Evolutionary conservation across 1,140 invertebrate species (phyloP).

Genomic region (Anagrus nilaparvatae): DNA sequence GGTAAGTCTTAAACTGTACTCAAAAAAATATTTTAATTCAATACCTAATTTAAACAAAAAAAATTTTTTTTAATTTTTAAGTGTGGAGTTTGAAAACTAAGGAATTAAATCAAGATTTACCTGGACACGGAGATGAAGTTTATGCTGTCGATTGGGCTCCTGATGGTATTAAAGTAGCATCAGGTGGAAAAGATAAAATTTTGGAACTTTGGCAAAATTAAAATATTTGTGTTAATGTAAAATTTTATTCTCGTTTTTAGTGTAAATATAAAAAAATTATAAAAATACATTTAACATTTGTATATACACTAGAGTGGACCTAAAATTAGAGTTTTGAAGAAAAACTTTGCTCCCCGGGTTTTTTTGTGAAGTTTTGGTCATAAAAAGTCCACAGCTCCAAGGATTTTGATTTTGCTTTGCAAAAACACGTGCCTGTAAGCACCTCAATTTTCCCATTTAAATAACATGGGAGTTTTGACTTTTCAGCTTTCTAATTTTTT

Average conservation of each 20-base stretch:
- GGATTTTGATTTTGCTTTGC: no score
- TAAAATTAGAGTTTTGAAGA: no score
- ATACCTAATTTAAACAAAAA: neutral
- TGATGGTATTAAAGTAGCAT: conserved; percentile 87
- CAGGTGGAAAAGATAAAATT: conserved; percentile 98
- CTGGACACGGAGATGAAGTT: conserved; percentile 98
- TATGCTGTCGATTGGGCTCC: conserved; percentile 99
- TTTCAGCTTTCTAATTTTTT: no score
- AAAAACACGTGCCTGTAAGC: no score
- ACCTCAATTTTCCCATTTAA: no score
- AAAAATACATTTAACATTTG: no score
- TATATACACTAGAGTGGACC: no score
- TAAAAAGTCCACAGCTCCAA: no score
- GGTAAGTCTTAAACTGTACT: conserved; percentile 37
- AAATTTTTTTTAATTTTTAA: conserved; percentile 27
- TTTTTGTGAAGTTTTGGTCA: no score
- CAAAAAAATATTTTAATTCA: conserved; percentile 1
- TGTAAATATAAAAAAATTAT: neutral
- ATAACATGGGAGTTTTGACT: no score
- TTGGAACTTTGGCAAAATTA: conserved; percentile 72
- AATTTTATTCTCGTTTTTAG: neutral
- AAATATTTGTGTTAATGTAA: no score
- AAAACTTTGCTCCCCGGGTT: no score
- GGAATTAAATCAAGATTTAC: conserved; percentile 86
- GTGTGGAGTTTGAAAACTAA: conserved; percentile 84